A percentile compares a stretch with the other conserved stretches of the same genome.
Conservation (phyloP, 2,797 vertebrate species). For the Anisognathus igniventris region DNA sequence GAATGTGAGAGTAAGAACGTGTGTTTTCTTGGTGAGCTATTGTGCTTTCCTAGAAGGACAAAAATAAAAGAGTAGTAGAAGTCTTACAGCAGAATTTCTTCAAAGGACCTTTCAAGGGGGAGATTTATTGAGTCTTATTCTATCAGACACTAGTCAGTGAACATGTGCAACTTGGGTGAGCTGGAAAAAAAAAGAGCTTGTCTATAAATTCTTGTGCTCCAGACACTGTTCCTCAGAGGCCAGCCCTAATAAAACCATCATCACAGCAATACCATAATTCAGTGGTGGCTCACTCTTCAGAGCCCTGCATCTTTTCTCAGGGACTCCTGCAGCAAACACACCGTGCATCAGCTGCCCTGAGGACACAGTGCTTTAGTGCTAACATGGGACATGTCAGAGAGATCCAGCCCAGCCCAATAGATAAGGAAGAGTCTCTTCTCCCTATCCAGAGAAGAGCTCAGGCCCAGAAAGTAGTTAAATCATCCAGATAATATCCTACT, state of each 20-base stretch:
- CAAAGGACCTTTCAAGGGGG: conserved; percentile 6
- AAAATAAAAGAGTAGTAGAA: background rate
- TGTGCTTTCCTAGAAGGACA: background rate
- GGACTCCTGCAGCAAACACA: background rate
- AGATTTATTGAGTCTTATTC: conserved; percentile 54
- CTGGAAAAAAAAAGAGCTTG: background rate
- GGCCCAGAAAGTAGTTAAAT: background rate
- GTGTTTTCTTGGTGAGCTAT: background rate
- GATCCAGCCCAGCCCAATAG: background rate
- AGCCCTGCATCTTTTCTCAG: background rate
- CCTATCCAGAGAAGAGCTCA: background rate
- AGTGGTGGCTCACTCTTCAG: background rate
- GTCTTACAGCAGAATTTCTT: conserved; percentile 14
- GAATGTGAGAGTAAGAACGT: background rate
- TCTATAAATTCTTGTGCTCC: conserved; percentile 53
- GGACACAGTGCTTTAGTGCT: background rate
- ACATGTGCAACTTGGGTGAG: conserved; percentile 32
- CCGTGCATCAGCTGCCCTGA: background rate
- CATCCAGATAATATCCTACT: background rate
- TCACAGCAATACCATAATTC: conserved; percentile 25
- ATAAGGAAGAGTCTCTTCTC: background rate
- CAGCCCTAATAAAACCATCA: conserved; percentile 58
- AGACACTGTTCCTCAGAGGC: conserved; percentile 50
- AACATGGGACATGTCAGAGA: background rate
- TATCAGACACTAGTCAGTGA: conserved; percentile 50